Base-by-base conservation (phyloP, 2,113 vertebrate species). In the Amia ocellicauda region DNA sequence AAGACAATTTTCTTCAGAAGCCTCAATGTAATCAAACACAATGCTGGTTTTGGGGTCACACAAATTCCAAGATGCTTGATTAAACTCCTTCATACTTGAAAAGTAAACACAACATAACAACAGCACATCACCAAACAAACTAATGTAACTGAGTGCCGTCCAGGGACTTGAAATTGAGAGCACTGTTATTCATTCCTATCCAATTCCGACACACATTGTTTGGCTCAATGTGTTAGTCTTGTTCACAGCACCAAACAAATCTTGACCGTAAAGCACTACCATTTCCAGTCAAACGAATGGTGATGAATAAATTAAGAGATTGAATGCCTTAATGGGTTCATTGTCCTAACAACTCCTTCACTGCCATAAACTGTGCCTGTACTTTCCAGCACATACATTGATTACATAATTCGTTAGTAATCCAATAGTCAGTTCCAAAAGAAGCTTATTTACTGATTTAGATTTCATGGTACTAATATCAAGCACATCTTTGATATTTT, bases 291-390 rank as follows among this genome's bases (percentile, higher is more conserved):
- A 60, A 58, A 26, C 20, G 42, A 10, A 22, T 66, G 28, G 57
- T 78, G 78, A 80, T 76, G 69, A 78, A 83, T 73, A 64, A 78
- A 59, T 42, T 0, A 69, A 72, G 69, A 19, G 29, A 69, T n/a
- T n/a, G n/a, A n/a, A n/a, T n/a, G n/a, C n/a, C n/a, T n/a, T n/a
- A n/a, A n/a, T n/a, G n/a, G n/a, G n/a, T n/a, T n/a, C n/a, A n/a
- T n/a, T n/a, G n/a, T n/a, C n/a, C n/a, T n/a, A n/a, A n/a, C n/a
- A n/a, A n/a, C n/a, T n/a, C n/a, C n/a, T n/a, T n/a, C n/a, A n/a
- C n/a, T n/a, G n/a, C n/a, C n/a, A n/a, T n/a, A n/a, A n/a, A n/a
- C n/a, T n/a, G n/a, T n/a, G n/a, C n/a, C n/a, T n/a, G n/a, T n/a
- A n/a, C n/a, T n/a, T n/a, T n/a, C n/a, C n/a, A n/a, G n/a, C n/a